Evolutionary conservation across 1,140 invertebrate species (phyloP).

Genomic region (Lasaia peninsularis): DNA sequence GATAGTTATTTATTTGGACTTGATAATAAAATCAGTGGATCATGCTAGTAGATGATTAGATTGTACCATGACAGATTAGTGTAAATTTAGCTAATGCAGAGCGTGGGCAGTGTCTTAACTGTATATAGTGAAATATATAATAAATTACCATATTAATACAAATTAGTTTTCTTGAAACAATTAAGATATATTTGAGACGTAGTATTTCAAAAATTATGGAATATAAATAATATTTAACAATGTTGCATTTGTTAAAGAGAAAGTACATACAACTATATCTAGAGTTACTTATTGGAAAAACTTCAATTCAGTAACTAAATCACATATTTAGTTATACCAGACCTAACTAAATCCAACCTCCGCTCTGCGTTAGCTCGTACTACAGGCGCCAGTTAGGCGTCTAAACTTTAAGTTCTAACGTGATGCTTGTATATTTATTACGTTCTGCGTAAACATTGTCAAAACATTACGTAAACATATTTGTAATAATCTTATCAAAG

Average conservation of each 20-base stretch:
- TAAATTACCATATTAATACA: neutral
- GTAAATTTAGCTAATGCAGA: constrained; percentile 3
- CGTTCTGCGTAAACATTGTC: neutral
- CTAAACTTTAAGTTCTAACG: neutral
- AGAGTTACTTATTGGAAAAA: too few relatives aligned
- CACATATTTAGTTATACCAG: too few relatives aligned
- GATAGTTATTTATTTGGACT: constrained; percentile 67
- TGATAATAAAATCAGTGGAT: constrained; percentile 6
- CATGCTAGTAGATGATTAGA: constrained; percentile 1
- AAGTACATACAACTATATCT: too few relatives aligned
- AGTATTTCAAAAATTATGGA: too few relatives aligned
- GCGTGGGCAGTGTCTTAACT: neutral
- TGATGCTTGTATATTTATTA: neutral
- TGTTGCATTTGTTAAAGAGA: too few relatives aligned
- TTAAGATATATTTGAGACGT: too few relatives aligned
- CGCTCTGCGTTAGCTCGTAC: constrained; percentile 1
- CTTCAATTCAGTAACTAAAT: too few relatives aligned
- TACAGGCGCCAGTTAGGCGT: neutral
- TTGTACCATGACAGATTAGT: constrained; percentile 1
- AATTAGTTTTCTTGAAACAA: neutral
- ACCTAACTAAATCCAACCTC: neutral
- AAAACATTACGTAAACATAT: neutral
- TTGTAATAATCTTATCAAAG: constrained; percentile 4
- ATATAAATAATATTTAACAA: too few relatives aligned
- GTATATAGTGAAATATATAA: neutral